These are phyloP conservation scores for Tapera naevia DNA, from an alignment of 2,797 vertebrate genomes.

Conservation along the genomic window DNA sequence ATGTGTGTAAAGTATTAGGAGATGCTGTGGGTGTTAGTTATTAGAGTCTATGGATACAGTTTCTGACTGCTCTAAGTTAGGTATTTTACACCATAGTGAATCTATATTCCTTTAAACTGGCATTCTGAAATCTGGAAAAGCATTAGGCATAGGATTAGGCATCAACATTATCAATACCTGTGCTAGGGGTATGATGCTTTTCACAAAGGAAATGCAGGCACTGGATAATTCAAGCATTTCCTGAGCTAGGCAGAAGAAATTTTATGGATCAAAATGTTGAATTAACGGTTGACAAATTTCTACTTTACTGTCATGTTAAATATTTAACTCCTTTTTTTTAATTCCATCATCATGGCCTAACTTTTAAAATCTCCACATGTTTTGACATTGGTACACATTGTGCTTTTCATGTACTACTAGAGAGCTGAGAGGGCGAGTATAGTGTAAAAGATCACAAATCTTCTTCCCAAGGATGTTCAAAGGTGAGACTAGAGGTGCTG, in stretches of 20 bases:
- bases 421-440: not conserved
- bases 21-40: not conserved
- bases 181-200: not conserved
- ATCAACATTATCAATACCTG: not conserved
- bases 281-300: not conserved
- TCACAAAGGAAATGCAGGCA: not conserved
- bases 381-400: not conserved
- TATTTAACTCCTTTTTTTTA: not conserved
- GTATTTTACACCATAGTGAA: not conserved
- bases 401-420: not conserved
- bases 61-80: not conserved
- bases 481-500: not conserved
- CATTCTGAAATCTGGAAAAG: not conserved
- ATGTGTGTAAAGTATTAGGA: not conserved
- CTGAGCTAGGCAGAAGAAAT: not conserved
- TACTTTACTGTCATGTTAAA: not conserved
- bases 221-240: not conserved
- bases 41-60: accelerated
- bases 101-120: not conserved
- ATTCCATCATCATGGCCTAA: not conserved
- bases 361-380: not conserved
- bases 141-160: not conserved
- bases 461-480: not conserved
- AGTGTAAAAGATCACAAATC: not conserved
- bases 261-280: not conserved